Percentiles rank a stretch among this genome's conserved stretches.
Conservation (phyloP, 2,797 vertebrate species). For the Bradypodion ventrale region DNA sequence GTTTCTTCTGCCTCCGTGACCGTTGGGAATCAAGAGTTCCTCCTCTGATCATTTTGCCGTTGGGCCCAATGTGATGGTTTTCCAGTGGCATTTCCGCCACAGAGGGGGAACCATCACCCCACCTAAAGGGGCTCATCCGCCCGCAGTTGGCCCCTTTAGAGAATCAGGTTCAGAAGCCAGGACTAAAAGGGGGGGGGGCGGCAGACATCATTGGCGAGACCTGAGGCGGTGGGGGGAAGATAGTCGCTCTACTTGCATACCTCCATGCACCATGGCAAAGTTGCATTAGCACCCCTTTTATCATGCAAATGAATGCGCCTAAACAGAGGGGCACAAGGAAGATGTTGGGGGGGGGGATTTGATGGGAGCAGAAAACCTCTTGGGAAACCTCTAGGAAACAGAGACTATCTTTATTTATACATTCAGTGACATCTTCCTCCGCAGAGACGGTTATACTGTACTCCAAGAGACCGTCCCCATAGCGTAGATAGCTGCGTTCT, state of each 20-base stretch:
- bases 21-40: no score
- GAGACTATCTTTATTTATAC: slow-evolving; percentile 55
- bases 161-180: no score
- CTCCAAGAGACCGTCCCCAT: background rate
- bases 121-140: no score
- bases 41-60: no score
- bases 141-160: no score
- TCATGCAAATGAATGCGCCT: slow-evolving; percentile 93
- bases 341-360: slow-evolving; percentile 19
- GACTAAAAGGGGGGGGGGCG: no score
- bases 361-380: slow-evolving; percentile 58
- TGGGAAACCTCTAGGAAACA: slow-evolving; percentile 52
- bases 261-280: slow-evolving; percentile 89
- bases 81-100: no score
- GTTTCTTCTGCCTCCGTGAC: no score
- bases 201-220: no score
- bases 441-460: background rate
- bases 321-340: slow-evolving; percentile 69
- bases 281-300: slow-evolving; percentile 86
- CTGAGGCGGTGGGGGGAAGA: slow-evolving; percentile 3
- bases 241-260: slow-evolving; percentile 71
- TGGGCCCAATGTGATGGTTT: no score
- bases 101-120: no score
- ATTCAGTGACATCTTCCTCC: slow-evolving; percentile 33
- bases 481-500: fast-evolving